These are phyloP conservation scores for Cerastoderma edule DNA, from an alignment of 2,888 invertebrate genomes.

Conservation along the genomic window DNA sequence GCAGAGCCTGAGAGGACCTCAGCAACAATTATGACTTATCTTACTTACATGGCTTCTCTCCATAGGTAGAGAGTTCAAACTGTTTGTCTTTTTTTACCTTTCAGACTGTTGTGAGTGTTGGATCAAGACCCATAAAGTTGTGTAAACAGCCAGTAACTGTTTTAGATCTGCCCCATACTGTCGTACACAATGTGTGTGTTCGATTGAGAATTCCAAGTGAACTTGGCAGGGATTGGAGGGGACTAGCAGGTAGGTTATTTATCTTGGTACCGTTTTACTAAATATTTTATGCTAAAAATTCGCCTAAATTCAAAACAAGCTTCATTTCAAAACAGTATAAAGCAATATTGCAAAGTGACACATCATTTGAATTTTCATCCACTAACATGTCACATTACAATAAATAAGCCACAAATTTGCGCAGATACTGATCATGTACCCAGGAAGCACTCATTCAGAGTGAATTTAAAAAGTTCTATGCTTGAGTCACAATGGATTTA, in stretches of 20 bases:
- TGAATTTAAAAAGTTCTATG: neutral
- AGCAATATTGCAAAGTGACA: neutral
- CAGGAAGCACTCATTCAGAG: neutral
- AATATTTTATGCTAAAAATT: neutral
- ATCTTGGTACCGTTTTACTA: neutral
- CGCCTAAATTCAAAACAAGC: neutral
- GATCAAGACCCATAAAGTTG: slow-evolving; percentile 17
- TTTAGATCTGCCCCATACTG: slow-evolving; percentile 42
- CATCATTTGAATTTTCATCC: neutral
- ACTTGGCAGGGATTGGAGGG: slow-evolving; percentile 58
- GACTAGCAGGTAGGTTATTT: slow-evolving; percentile 60
- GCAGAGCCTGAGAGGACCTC: too few relatives aligned
- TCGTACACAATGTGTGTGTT: slow-evolving; percentile 40
- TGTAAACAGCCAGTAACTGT: slow-evolving; percentile 28
- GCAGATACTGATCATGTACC: neutral
- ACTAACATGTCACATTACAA: neutral
- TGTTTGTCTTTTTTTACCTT: neutral
- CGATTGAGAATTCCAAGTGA: slow-evolving; percentile 35
- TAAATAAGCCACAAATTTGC: neutral
- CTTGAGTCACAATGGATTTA: too few relatives aligned
- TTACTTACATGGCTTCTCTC: too few relatives aligned
- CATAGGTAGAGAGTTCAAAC: too few relatives aligned
- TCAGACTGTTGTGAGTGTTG: slow-evolving; percentile 1
- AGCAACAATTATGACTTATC: too few relatives aligned
- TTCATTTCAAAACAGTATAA: neutral